Conservation (phyloP, 92 coral and sea anemone genomes). For the Siderastrea siderea region DNA sequence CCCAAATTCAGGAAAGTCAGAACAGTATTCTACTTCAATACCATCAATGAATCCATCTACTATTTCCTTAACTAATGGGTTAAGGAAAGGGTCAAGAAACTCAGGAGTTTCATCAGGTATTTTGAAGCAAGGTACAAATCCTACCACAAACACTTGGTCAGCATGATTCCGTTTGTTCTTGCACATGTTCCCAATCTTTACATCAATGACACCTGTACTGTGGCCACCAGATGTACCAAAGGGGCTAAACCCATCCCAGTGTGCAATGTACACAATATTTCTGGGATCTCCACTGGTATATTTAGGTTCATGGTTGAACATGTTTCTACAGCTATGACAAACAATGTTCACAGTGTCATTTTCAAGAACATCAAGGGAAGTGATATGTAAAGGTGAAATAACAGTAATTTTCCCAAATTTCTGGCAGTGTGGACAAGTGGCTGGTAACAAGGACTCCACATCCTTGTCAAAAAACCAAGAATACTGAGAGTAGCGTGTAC, state of each 20-base stretch:
- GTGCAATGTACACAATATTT: constrained; percentile 74
- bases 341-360: constrained; percentile 59
- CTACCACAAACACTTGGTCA: constrained; percentile 78
- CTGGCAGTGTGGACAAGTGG: constrained; percentile 66
- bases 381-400: constrained; percentile 43
- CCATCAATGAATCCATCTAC: constrained; percentile 80
- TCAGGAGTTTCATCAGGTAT: constrained; percentile 79
- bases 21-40: constrained; percentile 66
- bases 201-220: constrained; percentile 74
- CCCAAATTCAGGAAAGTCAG: constrained; percentile 66
- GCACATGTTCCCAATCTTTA: constrained; percentile 58
- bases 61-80: constrained; percentile 65
- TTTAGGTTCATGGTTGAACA: constrained; percentile 60
- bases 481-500: constrained; percentile 67
- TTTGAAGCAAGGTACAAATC: constrained; percentile 72
- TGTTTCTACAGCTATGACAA: constrained; percentile 50
- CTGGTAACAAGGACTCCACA: constrained; percentile 50
- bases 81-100: constrained; percentile 73
- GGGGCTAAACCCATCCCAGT: constrained; percentile 84
- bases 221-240: constrained; percentile 76
- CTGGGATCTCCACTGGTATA: constrained; percentile 71
- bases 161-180: constrained; percentile 62
- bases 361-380: constrained; percentile 59
- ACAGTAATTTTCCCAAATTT: constrained; percentile 33
- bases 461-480: constrained; percentile 74